phyloP scores from a whole-genome alignment of 2,113 vertebrate species.

The Hippocampus barbouri region DNA sequence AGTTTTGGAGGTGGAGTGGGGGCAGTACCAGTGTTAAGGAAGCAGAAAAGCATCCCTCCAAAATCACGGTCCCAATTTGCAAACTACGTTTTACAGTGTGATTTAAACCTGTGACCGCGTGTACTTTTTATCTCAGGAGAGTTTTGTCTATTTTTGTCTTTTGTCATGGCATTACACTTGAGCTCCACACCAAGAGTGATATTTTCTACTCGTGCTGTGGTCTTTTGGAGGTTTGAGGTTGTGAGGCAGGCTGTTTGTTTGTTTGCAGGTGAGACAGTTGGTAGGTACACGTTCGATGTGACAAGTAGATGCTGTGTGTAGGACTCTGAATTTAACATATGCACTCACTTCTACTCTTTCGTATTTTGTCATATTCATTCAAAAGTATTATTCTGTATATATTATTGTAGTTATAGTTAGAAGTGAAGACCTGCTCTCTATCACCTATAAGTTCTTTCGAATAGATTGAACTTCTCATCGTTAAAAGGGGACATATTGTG shows the following conservation, averaged over 20 bases:
- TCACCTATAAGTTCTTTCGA: not conserved
- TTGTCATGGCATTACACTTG: conserved; percentile 20
- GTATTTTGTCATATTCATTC: not conserved
- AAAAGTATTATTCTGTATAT: not conserved
- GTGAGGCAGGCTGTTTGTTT: conserved; percentile 12
- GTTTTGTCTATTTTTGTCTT: conserved; percentile 32
- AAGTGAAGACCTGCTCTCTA: not conserved
- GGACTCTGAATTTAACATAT: not conserved
- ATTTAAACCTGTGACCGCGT: not conserved
- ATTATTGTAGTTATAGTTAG: not conserved
- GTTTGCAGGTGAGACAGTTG: not conserved
- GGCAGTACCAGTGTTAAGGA: not conserved
- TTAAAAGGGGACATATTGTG: not conserved
- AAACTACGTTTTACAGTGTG: not conserved
- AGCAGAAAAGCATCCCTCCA: not conserved
- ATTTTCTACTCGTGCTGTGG: conserved; percentile 38
- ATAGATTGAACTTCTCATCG: not conserved
- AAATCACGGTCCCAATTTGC: not conserved
- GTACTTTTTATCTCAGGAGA: not conserved
- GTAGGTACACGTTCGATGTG: not conserved
- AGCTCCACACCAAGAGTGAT: conserved; percentile 22
- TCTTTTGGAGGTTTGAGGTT: conserved; percentile 30
- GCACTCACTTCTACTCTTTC: not conserved
- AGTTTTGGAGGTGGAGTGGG: not conserved
- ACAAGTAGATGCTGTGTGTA: not conserved